Percentiles rank a stretch among this genome's conserved stretches.
phyloP scores from a whole-genome alignment of 2,797 vertebrate genomes.

The Falco peregrinus region DNA sequence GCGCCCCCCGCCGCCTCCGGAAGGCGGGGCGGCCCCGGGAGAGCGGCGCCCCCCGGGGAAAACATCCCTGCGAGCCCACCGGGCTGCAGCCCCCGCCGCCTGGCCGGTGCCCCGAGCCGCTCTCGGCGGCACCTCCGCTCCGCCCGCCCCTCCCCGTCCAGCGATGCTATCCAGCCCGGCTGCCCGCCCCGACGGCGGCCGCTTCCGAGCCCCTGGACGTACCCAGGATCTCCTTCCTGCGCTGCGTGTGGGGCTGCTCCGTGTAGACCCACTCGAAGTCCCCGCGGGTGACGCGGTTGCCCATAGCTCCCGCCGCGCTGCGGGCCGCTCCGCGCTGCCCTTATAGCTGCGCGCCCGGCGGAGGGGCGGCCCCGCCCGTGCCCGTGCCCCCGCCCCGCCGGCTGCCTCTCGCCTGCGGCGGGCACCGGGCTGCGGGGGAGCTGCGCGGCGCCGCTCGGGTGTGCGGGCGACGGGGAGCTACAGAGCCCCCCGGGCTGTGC shows the following conservation, averaged over 20 bases:
- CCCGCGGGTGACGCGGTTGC: conserved; percentile 67
- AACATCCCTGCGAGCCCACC: background rate
- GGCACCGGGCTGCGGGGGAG: background rate
- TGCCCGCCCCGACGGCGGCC: background rate
- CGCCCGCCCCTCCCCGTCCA: background rate
- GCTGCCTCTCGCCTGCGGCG: background rate
- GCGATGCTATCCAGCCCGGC: background rate
- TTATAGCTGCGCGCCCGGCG: background rate
- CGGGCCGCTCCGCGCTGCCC: background rate
- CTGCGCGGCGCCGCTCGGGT: background rate
- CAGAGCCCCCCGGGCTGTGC: background rate
- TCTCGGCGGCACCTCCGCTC: background rate
- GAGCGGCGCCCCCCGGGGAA: background rate
- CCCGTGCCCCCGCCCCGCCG: too few species aligned
- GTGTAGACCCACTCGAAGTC: conserved; percentile 84
- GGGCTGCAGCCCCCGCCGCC: background rate
- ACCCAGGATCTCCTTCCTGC: conserved; percentile 82
- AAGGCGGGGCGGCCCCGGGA: background rate
- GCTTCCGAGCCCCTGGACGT: background rate
- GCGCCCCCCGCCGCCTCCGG: background rate
- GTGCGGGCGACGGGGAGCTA: background rate
- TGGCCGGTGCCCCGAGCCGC: background rate
- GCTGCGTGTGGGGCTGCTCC: conserved; percentile 81
- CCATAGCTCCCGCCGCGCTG: conserved; percentile 40
- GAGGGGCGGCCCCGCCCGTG: background rate